phyloP scores from a whole-genome alignment of 2,797 vertebrate genomes.

The Lacerta agilis region DNA sequence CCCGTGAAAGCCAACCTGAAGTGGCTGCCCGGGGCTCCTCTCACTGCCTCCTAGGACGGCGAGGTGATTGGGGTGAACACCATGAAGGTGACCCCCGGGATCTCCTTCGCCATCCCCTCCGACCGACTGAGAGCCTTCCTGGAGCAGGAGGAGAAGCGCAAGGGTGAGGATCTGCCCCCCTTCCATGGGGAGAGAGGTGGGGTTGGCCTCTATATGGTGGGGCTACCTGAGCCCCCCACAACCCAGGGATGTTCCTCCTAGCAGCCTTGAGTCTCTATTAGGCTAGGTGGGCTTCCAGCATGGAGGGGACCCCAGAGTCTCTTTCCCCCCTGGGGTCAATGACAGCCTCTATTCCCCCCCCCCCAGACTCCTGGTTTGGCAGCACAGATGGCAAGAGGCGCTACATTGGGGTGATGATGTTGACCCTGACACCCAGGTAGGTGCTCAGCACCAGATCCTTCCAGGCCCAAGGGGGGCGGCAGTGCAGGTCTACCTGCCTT shows the following conservation, averaged over 20 bases:
- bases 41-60: slow-evolving; percentile 84
- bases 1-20: background rate
- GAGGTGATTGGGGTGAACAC: slow-evolving; percentile 99
- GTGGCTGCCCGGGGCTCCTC: slow-evolving; percentile 23
- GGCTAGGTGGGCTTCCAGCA: too few species aligned
- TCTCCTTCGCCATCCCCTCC: slow-evolving; percentile 97
- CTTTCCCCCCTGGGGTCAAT: background rate
- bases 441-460: background rate
- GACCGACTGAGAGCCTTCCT: slow-evolving; percentile 90
- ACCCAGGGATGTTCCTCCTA: too few species aligned
- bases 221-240: too few species aligned
- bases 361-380: slow-evolving; percentile 84
- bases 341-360: slow-evolving; percentile 8
- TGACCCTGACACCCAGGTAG: slow-evolving; percentile 92
- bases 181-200: background rate
- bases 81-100: slow-evolving; percentile 96
- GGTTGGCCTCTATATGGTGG: background rate
- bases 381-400: slow-evolving; percentile 79
- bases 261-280: too few species aligned
- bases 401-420: slow-evolving; percentile 97
- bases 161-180: accelerated
- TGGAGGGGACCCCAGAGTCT: background rate
- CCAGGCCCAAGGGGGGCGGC: background rate
- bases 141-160: slow-evolving; percentile 81
- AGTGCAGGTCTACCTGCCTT: background rate